Conservation (phyloP, 2,113 vertebrate genomes). For the Coregonus clupeaformis region DNA sequence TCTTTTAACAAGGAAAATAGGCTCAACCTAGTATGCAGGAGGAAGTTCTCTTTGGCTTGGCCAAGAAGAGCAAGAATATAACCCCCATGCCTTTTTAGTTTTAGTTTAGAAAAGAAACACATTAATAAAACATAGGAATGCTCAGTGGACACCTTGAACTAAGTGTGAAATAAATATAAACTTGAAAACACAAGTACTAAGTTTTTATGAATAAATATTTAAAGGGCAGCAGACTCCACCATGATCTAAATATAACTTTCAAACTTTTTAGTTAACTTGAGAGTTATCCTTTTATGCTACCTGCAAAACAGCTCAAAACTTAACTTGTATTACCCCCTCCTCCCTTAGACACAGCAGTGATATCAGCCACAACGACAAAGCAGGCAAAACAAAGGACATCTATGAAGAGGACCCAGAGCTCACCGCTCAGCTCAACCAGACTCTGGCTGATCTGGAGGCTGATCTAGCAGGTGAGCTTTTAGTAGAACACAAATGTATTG, state of each 20-base stretch:
- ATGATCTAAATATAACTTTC: too few species aligned
- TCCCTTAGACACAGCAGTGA: slow-evolving; percentile 40
- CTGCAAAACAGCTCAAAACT: neutral
- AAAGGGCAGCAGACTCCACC: neutral
- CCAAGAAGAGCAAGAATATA: slow-evolving; percentile 54
- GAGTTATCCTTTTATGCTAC: too few species aligned
- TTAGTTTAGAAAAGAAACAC: neutral
- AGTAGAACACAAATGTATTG: neutral
- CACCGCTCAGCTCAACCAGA: slow-evolving; percentile 67
- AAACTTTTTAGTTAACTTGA: too few species aligned
- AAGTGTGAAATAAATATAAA: slow-evolving; percentile 38
- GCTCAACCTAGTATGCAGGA: slow-evolving; percentile 50
- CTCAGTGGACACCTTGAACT: slow-evolving; percentile 41
- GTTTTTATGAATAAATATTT: slow-evolving; percentile 8
- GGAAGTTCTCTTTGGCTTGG: slow-evolving; percentile 64
- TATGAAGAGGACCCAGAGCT: slow-evolving; percentile 67
- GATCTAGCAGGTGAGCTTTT: slow-evolving; percentile 73
- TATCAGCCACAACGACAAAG: slow-evolving; percentile 29
- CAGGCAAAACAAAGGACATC: slow-evolving; percentile 37
- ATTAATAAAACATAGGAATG: slow-evolving; percentile 64
- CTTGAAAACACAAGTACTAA: too few species aligned
- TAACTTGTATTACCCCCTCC: neutral
- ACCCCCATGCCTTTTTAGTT: neutral
- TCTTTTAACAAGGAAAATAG: too few species aligned
- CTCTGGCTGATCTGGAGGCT: slow-evolving; percentile 66